Base-by-base conservation (phyloP, 2,113 vertebrate genomes). In the Pteropus alecto region DNA sequence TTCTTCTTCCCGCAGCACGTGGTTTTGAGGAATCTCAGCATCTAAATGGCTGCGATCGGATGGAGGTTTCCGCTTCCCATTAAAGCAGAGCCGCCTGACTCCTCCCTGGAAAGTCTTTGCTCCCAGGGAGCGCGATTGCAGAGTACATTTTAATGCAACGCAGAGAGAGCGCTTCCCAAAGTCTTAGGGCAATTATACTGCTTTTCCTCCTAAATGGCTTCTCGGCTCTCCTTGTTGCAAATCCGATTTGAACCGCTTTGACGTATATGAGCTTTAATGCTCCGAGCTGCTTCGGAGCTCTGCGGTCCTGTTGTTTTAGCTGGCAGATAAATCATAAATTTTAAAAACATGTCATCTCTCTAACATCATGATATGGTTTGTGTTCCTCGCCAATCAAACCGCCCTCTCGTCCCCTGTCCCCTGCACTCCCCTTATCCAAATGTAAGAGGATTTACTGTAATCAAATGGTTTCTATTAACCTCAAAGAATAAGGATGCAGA, bases 241-340 rank as follows among this genome's bases (percentile, higher is more conserved):
- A 97, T 89, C 73, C 68, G 65, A 2, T 94, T 74, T 94, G 89
- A 96, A 82, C 82, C 41, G 33, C 56, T 63, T 92, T 83, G 77
- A 83, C 35, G 0, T 58, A 9, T 6, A 28, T 18, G 30, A 88
- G 84, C 43, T 77, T 81, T 94, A 77, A 77, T 88, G 46, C n/a
- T 58, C 67, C 38, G 14, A 33, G 48, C 67, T 54, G 48, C 81
- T 94, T 77, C 7, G 7, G 81, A 74, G 51, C 6, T 56, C 84
- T 90, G 77, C 35, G 41, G 94, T 97, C 35, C 74, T 84, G 60
- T 63, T 81, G 15, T 70, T 96, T 92, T 70, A 91, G 48, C 61
- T 74, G 15, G 24, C 35, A 86, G 73, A 76, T 94, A 89, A 96
- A 93, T 95, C 94, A 97, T 83, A 86, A 94, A 97, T 82, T 86